Conservation (phyloP, 2,888 invertebrate genomes). For the Dryocosmus kuriphilus region DNA sequence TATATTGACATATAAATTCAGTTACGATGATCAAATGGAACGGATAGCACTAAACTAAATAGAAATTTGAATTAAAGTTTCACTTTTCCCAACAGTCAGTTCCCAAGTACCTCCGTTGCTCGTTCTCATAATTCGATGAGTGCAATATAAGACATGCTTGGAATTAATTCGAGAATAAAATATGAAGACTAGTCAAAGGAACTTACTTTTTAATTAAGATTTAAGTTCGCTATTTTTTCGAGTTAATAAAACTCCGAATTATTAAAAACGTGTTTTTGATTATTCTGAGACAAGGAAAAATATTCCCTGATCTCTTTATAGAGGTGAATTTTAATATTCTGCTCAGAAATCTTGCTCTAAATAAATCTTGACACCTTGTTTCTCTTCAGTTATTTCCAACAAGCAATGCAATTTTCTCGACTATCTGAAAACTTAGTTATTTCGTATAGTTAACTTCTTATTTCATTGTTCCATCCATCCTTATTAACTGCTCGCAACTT, state of each 20-base stretch:
- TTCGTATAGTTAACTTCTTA: background rate
- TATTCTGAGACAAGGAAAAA: background rate
- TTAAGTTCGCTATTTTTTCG: no score
- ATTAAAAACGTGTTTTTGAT: no score
- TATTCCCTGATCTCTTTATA: background rate
- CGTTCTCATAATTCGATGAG: background rate
- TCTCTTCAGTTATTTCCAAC: background rate
- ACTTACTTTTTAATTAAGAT: background rate
- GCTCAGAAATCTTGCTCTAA: background rate
- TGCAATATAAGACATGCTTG: background rate
- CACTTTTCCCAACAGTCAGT: conserved; percentile 20
- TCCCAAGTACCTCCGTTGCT: conserved; percentile 3
- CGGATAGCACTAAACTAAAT: conserved; percentile 35
- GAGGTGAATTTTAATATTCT: background rate
- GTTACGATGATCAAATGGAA: conserved; percentile 14
- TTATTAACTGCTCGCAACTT: conserved; percentile 6
- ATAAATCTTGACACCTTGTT: background rate
- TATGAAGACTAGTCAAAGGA: background rate
- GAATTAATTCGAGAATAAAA: conserved; percentile 3
- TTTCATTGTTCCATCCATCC: background rate
- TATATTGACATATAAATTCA: conserved; percentile 16
- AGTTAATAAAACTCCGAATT: no score
- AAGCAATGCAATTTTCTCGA: background rate
- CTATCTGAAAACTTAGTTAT: background rate
- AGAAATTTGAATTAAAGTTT: conserved; percentile 35